Percentiles rank a stretch among this genome's conserved stretches.
phyloP scores from a whole-genome alignment of 2,888 invertebrate species.

The Cryptus armator region DNA sequence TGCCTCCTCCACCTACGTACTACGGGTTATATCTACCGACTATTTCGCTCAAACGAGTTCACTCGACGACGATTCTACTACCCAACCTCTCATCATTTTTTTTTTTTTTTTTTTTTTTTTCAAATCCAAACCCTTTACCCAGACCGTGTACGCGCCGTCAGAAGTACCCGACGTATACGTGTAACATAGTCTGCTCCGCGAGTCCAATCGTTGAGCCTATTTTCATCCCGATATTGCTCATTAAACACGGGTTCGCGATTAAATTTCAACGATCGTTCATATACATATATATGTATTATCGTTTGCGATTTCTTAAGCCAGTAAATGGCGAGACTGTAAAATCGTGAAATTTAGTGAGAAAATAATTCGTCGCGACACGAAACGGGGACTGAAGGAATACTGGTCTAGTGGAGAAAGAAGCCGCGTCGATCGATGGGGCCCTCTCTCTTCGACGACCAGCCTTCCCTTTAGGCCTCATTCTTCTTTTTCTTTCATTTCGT shows the following conservation, averaged over 20 bases:
- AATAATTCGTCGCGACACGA: slow-evolving; percentile 64
- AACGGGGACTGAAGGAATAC: slow-evolving; percentile 64
- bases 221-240: slow-evolving; percentile 51
- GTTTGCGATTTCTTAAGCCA: neutral
- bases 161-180: slow-evolving; percentile 9
- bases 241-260: slow-evolving; percentile 51
- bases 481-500: slow-evolving; percentile 68
- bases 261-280: slow-evolving; percentile 40
- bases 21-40: slow-evolving; percentile 54
- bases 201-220: slow-evolving; percentile 40
- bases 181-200: neutral
- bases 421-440: slow-evolving; percentile 56
- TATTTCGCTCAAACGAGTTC: slow-evolving; percentile 48
- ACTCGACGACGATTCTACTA: slow-evolving; percentile 47
- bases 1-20: slow-evolving; percentile 65
- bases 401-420: slow-evolving; percentile 49
- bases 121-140: slow-evolving; percentile 28
- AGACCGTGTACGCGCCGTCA: slow-evolving; percentile 17
- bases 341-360: slow-evolving; percentile 31
- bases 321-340: slow-evolving; percentile 28
- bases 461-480: slow-evolving; percentile 38
- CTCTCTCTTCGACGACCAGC: slow-evolving; percentile 54
- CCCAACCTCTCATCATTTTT: slow-evolving; percentile 24
- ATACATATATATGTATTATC: slow-evolving; percentile 39
- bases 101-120: slow-evolving; percentile 56